phyloP scores from a whole-genome alignment of 2,888 invertebrate species.

The Drosophila falleni region DNA sequence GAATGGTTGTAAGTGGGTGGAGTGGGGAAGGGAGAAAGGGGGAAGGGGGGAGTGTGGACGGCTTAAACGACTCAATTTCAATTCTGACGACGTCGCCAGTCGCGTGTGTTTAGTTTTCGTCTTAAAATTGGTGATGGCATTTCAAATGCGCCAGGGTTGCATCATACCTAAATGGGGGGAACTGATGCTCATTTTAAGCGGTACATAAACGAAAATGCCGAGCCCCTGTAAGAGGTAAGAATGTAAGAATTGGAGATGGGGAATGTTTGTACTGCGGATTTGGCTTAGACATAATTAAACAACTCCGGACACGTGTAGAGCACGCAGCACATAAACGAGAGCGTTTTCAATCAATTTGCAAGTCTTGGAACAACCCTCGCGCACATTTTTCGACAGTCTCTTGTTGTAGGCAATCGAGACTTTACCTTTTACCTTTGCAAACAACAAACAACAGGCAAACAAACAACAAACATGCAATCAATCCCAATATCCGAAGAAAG shows the following conservation, averaged over 20 bases:
- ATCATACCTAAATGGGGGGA: background rate
- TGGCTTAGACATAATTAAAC: slow-evolving; percentile 82
- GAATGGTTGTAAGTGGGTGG: background rate
- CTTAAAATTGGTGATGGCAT: slow-evolving; percentile 62
- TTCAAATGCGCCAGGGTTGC: slow-evolving; percentile 23
- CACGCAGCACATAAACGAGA: slow-evolving; percentile 8
- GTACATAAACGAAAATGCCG: slow-evolving; percentile 5
- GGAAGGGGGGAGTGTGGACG: background rate
- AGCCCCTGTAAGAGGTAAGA: background rate
- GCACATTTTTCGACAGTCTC: background rate
- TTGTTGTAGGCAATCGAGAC: slow-evolving; percentile 35
- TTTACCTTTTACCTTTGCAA: slow-evolving; percentile 41
- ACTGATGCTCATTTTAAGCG: slow-evolving; percentile 36
- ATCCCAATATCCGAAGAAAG: slow-evolving; percentile 22
- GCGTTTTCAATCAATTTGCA: slow-evolving; percentile 61
- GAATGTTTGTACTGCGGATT: slow-evolving; percentile 77
- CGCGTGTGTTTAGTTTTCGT: slow-evolving; percentile 70
- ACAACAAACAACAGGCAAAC: slow-evolving; percentile 42
- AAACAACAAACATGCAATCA: slow-evolving; percentile 52
- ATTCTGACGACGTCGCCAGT: slow-evolving; percentile 46
- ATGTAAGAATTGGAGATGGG: background rate
- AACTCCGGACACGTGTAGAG: slow-evolving; percentile 79
- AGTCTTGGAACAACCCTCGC: slow-evolving; percentile 65
- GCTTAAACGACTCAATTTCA: slow-evolving; percentile 70
- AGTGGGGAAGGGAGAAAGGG: background rate